phyloP scores from a whole-genome alignment of 1,140 invertebrate genomes.

The Drosophila melanogaster region Release_6_plus_ISO1_MT NC_004354.4:4581001-4581500 shows the following conservation, averaged over 20 bases:
- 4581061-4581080: neutral
- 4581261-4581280: conserved; percentile 37
- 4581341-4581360: conserved; percentile 6
- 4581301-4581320: conserved; percentile 31
- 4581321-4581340: conserved; percentile 43
- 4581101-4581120: neutral
- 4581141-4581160: neutral
- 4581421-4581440: conserved; percentile 23
- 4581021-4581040: neutral
- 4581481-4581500: conserved; percentile 12
- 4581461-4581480: conserved; percentile 1
- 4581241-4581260: conserved; percentile 12
- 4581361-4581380: conserved; percentile 21
- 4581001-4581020: conserved; percentile 15
- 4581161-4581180: neutral
- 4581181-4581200: conserved; percentile 36
- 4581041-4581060: neutral
- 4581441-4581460: conserved; percentile 10
- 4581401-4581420: conserved; percentile 14
- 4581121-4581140: neutral
- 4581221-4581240: conserved; percentile 12
- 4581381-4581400: conserved; percentile 15
- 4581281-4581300: conserved; percentile 25
- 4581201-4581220: neutral
- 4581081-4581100: neutral